Evolutionary conservation across 2,888 invertebrate species (phyloP).

Genomic region (Drosophila paramelanica): DNA sequence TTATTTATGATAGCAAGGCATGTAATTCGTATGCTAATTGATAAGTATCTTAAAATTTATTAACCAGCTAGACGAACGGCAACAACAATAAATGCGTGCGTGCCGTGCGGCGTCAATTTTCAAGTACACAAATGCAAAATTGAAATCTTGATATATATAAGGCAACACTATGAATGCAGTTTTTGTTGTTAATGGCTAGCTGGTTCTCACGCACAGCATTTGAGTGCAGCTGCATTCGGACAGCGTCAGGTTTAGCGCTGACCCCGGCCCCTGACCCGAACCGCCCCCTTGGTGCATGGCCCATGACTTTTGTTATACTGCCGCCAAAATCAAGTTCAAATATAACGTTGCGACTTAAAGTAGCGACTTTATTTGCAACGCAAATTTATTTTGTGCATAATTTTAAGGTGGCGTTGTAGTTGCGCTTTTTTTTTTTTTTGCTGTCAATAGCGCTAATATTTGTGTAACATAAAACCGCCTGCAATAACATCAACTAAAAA

Average conservation of each 20-base stretch:
- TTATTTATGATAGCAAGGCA: slow-evolving; percentile 83
- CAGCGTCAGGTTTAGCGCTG: slow-evolving; percentile 63
- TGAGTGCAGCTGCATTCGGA: slow-evolving; percentile 69
- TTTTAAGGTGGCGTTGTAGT: slow-evolving; percentile 40
- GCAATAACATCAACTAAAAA: slow-evolving; percentile 53
- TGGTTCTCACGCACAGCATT: slow-evolving; percentile 79
- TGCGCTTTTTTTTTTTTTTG: slow-evolving; percentile 39
- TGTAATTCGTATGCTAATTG: slow-evolving; percentile 82
- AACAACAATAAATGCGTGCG: slow-evolving; percentile 67
- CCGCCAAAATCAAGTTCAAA: slow-evolving; percentile 81
- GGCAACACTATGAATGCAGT: slow-evolving; percentile 43
- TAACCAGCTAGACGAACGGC: slow-evolving; percentile 63
- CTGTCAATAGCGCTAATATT: slow-evolving; percentile 67
- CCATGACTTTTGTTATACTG: slow-evolving; percentile 67
- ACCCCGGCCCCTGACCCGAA: slow-evolving; percentile 57
- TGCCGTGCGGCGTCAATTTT: slow-evolving; percentile 76
- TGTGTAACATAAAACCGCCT: slow-evolving; percentile 80
- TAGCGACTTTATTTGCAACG: slow-evolving; percentile 69
- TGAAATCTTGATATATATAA: slow-evolving; percentile 78
- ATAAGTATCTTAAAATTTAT: slow-evolving; percentile 81
- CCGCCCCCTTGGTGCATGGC: slow-evolving; percentile 36
- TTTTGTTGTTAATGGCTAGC: slow-evolving; percentile 54
- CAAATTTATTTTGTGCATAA: slow-evolving; percentile 62
- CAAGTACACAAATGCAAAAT: slow-evolving; percentile 79
- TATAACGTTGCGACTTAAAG: slow-evolving; percentile 55